A percentile compares a stretch with the other conserved stretches of the same genome.
Conservation (phyloP, 2,113 vertebrate species). For the Mobula hypostoma region DNA sequence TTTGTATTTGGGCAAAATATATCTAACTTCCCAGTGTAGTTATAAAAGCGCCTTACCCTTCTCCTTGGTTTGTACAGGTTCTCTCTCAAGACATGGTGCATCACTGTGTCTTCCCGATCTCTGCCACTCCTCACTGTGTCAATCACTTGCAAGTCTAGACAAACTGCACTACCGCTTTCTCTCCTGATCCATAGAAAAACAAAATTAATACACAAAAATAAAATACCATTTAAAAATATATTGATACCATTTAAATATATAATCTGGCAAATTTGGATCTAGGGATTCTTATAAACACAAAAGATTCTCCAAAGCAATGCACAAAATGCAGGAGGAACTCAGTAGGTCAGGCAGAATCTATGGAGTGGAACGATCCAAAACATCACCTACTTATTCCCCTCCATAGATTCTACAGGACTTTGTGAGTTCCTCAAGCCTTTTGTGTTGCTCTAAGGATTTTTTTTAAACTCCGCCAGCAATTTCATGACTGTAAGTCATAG, state of each 20-base stretch:
- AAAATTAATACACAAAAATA: neutral
- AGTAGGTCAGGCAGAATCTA: too few relatives aligned
- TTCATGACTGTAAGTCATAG: neutral
- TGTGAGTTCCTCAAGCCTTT: too few relatives aligned
- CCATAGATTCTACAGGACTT: too few relatives aligned
- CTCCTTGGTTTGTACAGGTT: conserved; percentile 88
- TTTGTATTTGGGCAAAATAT: neutral
- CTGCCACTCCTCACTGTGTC: conserved; percentile 80
- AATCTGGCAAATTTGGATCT: neutral
- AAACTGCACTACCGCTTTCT: conserved; percentile 84
- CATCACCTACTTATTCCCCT: too few relatives aligned
- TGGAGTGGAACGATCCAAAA: too few relatives aligned
- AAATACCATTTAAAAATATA: too few relatives aligned
- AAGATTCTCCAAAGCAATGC: too few relatives aligned
- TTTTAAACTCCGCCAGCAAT: neutral
- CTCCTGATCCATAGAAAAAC: conserved; percentile 56
- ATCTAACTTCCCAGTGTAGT: neutral
- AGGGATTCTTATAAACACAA: neutral
- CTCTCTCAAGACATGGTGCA: conserved; percentile 81
- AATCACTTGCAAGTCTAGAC: conserved; percentile 91
- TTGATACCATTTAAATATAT: too few relatives aligned
- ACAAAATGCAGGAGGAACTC: too few relatives aligned
- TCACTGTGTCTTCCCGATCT: conserved; percentile 80
- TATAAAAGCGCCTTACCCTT: conserved; percentile 55
- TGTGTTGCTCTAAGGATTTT: too few relatives aligned